Conservation (phyloP, 2,888 invertebrate genomes). For the Drosophila conformis region DNA sequence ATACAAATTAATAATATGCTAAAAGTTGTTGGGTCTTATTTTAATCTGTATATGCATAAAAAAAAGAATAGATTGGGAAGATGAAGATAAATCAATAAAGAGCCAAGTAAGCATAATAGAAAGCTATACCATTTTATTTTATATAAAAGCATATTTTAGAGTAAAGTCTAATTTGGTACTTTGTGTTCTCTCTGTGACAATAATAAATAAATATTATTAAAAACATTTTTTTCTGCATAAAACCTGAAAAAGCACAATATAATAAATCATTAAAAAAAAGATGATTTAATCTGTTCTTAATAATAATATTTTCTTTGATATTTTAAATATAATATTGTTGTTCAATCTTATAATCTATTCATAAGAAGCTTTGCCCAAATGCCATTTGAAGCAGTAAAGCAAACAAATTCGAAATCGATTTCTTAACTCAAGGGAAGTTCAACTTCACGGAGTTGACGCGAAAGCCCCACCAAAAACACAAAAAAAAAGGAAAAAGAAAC, state of each 20-base stretch:
- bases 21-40: background rate
- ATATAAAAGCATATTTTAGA: background rate
- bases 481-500: conserved; percentile 16
- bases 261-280: background rate
- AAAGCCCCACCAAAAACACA: background rate
- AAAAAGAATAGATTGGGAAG: background rate
- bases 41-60: background rate
- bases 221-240: background rate
- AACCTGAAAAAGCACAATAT: background rate
- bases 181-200: background rate
- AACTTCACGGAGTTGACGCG: conserved; percentile 30
- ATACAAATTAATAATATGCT: background rate
- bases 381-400: conserved; percentile 11
- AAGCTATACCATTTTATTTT: background rate
- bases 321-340: conserved; percentile 13
- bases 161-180: background rate
- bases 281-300: background rate
- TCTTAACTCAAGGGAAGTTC: conserved; percentile 33
- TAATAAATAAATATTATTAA: background rate
- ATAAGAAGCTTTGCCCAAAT: conserved; percentile 9
- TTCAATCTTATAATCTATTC: conserved; percentile 16
- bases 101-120: background rate
- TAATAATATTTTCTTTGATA: conserved; percentile 6
- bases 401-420: conserved; percentile 51
- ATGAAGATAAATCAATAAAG: background rate